Base-by-base conservation (phyloP, 2,888 invertebrate genomes). In the Drosophila eohydei region DNA sequence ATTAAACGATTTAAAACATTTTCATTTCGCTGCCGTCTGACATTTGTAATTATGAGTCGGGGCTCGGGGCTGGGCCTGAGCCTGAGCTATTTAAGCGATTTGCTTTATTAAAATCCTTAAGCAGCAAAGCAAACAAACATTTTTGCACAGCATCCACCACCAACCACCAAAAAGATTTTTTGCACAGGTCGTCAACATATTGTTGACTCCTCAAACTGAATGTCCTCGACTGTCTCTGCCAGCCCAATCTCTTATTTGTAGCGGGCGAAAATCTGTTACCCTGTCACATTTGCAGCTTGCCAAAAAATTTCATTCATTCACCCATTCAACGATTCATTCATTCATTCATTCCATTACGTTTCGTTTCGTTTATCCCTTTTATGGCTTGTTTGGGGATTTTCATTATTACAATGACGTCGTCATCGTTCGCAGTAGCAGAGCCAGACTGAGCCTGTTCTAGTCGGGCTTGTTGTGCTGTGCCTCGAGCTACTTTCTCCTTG, bases 381-480 rank as follows among this genome's bases (percentile, higher is more conserved):
- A 85, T 89, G 80, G 85, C 88, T 85, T 85, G 85, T 89, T 89
- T 82, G 83, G 89, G 85, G 89, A 82, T 85, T 88, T 85, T 73
- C 86, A 80, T 85, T 88, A 88, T 71, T 77, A 88, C 83, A 86
- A 82, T 81, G 80, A 84, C 76, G 65, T 79, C 72, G 74, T 59
- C 65, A 70, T 64, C 72, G 46, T 78, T 46, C 67, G 11, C 43
- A 28, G 50, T 14, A 30, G 57, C 34, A 58, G 34, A 58, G 26
- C 32, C 73, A 65, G 59, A 32, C 48, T 16, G 16, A 12, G 16
- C 57, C 32, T 16, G 63, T 16, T 32, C 50, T 34, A 64, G 57
- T 40, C 58, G 8, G 32, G 68, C 46, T 6, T 44, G 26, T 12
- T 48, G n/a, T 30, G 28, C 28, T n/a, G 5, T 5, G 46, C 50